phyloP scores from a whole-genome alignment of 1,140 invertebrate genomes.

The Heliconius hewitsoni region DNA sequence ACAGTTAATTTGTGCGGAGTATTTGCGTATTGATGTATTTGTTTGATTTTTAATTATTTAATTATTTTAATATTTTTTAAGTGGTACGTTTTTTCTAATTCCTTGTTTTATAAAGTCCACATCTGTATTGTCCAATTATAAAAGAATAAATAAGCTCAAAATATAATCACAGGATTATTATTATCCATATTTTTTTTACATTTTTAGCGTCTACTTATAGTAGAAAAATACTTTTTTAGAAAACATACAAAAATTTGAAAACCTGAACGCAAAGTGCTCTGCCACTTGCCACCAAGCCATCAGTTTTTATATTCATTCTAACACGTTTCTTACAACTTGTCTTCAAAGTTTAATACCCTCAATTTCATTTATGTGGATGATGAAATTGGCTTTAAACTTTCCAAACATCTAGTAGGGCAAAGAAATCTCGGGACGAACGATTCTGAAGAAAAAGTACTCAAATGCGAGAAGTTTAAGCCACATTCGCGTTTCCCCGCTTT shows the following conservation, averaged over 20 bases:
- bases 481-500: constrained; percentile 15
- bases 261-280: too few species aligned
- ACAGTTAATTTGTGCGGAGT: constrained; percentile 21
- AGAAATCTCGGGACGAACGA: constrained; percentile 14
- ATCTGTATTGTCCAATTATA: not conserved
- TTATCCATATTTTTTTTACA: too few species aligned
- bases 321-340: not conserved
- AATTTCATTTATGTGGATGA: not conserved
- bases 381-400: not conserved
- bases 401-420: not conserved
- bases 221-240: too few species aligned
- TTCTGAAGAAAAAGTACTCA: constrained; percentile 36
- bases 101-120: not conserved
- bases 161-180: too few species aligned
- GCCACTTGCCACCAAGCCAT: too few species aligned
- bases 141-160: too few species aligned
- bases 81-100: not conserved
- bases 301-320: too few species aligned
- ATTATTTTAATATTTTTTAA: too few species aligned
- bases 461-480: constrained; percentile 28
- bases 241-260: too few species aligned
- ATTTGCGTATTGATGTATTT: too few species aligned
- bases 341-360: not conserved
- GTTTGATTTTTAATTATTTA: too few species aligned
- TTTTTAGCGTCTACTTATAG: too few species aligned